A percentile compares a stretch with the other conserved stretches of the same genome.
Evolutionary conservation across 1,140 invertebrate species (phyloP).

Genomic region (Drosophila micromelanica): DNA sequence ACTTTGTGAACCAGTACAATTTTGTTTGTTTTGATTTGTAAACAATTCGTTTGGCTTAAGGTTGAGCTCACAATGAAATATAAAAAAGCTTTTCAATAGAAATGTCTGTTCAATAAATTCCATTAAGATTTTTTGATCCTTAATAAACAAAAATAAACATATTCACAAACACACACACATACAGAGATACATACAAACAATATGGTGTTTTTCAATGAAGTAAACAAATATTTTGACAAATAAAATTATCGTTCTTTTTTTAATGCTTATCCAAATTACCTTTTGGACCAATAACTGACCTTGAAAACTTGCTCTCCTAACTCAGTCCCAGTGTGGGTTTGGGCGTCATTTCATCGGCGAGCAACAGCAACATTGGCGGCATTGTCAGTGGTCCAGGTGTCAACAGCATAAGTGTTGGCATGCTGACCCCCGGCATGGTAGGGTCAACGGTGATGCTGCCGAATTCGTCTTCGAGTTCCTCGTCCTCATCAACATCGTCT

Average conservation of each 20-base stretch:
- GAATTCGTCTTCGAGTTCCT: slow-evolving; percentile 80
- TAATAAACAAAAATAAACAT: background rate
- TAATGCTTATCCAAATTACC: slow-evolving; percentile 44
- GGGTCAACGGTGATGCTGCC: slow-evolving; percentile 72
- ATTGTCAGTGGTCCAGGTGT: slow-evolving; percentile 34
- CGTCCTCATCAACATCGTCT: slow-evolving; percentile 83
- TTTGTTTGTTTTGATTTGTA: too few species aligned
- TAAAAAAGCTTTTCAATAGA: background rate
- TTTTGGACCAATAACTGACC: slow-evolving; percentile 40
- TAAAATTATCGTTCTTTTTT: slow-evolving; percentile 27
- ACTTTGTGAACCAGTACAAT: too few species aligned
- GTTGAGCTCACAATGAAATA: background rate
- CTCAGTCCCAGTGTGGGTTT: slow-evolving; percentile 32
- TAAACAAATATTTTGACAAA: slow-evolving; percentile 12
- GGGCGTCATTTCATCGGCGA: slow-evolving; percentile 2
- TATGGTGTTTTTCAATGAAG: slow-evolving; percentile 4
- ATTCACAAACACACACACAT: slow-evolving; percentile 14
- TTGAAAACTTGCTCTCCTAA: background rate
- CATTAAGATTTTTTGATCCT: background rate
- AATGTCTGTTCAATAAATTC: background rate
- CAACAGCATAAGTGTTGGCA: slow-evolving; percentile 58
- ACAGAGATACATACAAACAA: slow-evolving; percentile 11
- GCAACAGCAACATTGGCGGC: slow-evolving; percentile 14
- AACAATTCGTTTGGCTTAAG: too few species aligned
- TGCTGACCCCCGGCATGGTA: slow-evolving; percentile 67